phyloP scores from a whole-genome alignment of 2,797 vertebrate genomes.

The Novumbra hubbsi region DNA sequence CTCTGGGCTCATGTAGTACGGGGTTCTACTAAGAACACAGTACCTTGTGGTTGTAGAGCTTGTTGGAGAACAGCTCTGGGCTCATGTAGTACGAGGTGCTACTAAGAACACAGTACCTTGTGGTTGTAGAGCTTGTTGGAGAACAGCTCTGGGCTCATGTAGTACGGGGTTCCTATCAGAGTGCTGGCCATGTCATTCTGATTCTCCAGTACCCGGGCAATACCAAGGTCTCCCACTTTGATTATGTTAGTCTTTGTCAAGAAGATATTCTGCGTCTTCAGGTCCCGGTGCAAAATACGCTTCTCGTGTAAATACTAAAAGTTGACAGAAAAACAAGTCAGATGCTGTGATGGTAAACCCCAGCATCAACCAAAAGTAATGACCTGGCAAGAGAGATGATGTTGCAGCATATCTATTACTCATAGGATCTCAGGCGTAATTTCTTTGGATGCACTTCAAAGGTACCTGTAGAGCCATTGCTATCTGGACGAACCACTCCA shows the following conservation, averaged over 20 bases:
- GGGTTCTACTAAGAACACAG: slow-evolving; percentile 75
- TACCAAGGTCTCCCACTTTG: slow-evolving; percentile 97
- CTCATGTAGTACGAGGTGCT: slow-evolving; percentile 99
- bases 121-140: slow-evolving; percentile 97
- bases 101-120: slow-evolving; percentile 81
- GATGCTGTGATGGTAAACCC: neutral
- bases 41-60: slow-evolving; percentile 98
- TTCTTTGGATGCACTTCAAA: neutral
- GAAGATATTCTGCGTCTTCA: slow-evolving; percentile 99
- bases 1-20: slow-evolving; percentile 99
- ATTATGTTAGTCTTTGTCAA: slow-evolving; percentile 94
- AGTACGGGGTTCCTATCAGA: slow-evolving; percentile 96
- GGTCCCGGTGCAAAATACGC: slow-evolving; percentile 92
- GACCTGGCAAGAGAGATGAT: neutral
- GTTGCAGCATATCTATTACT: neutral
- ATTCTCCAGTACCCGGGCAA: slow-evolving; percentile 91
- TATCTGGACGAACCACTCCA: slow-evolving; percentile 99
- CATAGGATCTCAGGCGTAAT: neutral
- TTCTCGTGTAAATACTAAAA: slow-evolving; percentile 94
- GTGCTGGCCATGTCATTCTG: slow-evolving; percentile 97
- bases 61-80: slow-evolving; percentile 94
- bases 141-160: slow-evolving; percentile 98
- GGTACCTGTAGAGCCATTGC: slow-evolving; percentile 95
- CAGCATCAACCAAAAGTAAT: neutral
- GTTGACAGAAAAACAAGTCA: neutral